phyloP scores from a whole-genome alignment of 2,797 vertebrate genomes.

The Crax fasciolata region DNA sequence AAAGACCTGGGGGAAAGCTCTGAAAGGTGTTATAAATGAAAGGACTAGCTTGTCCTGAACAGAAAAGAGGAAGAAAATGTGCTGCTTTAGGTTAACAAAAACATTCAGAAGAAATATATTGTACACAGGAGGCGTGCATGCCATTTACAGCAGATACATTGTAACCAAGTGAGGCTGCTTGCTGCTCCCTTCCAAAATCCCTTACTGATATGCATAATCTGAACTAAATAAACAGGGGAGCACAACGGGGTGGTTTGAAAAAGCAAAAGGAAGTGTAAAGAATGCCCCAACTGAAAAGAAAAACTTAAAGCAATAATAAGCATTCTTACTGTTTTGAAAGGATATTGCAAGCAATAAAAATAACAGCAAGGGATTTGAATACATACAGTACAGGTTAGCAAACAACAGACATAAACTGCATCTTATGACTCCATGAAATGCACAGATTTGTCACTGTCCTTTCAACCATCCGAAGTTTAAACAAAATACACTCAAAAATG shows the following conservation, averaged over 20 bases:
- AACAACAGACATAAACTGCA: background rate
- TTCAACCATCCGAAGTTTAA: background rate
- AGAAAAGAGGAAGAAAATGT: background rate
- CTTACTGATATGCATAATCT: background rate
- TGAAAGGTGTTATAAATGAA: background rate
- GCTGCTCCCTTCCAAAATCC: background rate
- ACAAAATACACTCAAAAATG: constrained; percentile 5
- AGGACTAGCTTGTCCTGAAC: background rate
- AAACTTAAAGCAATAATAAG: background rate
- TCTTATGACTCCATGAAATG: background rate
- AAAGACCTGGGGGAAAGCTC: background rate
- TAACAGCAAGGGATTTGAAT: background rate
- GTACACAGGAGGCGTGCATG: background rate
- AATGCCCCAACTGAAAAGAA: background rate
- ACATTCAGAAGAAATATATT: background rate
- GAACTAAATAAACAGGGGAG: background rate
- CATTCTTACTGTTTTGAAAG: constrained; percentile 12
- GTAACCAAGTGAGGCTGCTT: background rate
- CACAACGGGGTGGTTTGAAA: background rate
- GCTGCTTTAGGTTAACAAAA: background rate
- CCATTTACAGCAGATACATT: constrained; percentile 3
- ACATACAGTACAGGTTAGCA: background rate
- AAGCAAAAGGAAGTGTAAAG: background rate
- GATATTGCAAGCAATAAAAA: background rate
- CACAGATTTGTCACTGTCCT: background rate